Percentiles rank a stretch among this genome's conserved stretches.
Evolutionary conservation across 2,797 vertebrate genomes (phyloP).

Genomic region (Phrynocephalus vlangalii): DNA sequence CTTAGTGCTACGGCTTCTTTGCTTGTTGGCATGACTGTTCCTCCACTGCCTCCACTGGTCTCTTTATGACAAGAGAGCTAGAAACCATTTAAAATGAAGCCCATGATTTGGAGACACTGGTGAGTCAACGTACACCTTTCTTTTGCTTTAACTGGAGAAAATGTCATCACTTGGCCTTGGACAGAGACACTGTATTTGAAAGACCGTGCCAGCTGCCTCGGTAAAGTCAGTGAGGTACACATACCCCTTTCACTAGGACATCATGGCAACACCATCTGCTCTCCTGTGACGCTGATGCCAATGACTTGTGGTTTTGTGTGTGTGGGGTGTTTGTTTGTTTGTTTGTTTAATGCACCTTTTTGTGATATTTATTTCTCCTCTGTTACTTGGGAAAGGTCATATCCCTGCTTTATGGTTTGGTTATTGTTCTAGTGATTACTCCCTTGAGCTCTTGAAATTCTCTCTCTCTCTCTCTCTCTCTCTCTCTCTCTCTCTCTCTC

Average conservation of each 20-base stretch:
- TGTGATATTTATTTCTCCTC: slow-evolving; percentile 33
- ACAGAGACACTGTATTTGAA: slow-evolving; percentile 15
- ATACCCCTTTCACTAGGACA: slow-evolving; percentile 25
- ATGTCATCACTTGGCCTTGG: slow-evolving; percentile 10
- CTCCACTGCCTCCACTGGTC: not conserved
- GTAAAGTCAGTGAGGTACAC: slow-evolving; percentile 21
- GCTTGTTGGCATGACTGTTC: not conserved
- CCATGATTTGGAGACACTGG: not conserved
- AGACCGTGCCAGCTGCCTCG: not conserved
- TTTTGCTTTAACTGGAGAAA: slow-evolving; percentile 4
- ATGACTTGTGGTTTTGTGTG: not conserved
- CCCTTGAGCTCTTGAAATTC: slow-evolving; percentile 7
- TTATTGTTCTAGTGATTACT: slow-evolving; percentile 40
- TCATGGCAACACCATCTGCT: slow-evolving; percentile 38
- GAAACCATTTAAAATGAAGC: slow-evolving; percentile 12
- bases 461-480: no score
- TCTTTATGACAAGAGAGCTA: not conserved
- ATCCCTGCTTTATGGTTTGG: slow-evolving; percentile 49
- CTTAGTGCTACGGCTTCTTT: not conserved
- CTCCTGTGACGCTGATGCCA: not conserved
- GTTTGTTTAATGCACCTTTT: not conserved
- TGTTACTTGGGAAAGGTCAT: slow-evolving; percentile 33
- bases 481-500: no score
- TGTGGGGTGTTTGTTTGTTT: not conserved
- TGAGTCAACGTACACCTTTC: slow-evolving; percentile 1